A percentile compares a stretch with the other conserved stretches of the same genome.
Conservation (phyloP, 2,797 vertebrate species). For the Pithecia hirsuta region DNA sequence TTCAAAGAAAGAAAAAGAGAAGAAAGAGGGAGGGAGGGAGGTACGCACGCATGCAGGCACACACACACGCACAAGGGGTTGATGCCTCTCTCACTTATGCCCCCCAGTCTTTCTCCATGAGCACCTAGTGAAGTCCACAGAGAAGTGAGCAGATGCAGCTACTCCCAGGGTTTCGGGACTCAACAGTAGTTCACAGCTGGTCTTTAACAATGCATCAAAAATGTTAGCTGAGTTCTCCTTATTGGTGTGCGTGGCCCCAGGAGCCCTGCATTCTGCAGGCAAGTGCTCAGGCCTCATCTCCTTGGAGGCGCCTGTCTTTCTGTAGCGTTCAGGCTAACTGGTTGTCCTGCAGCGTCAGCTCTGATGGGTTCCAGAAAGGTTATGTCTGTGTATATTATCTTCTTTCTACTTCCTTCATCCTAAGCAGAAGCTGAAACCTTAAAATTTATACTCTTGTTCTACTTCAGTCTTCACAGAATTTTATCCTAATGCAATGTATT, state of each 20-base stretch:
- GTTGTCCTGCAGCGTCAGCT: background rate
- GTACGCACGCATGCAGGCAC: too few species aligned
- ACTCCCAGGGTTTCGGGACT: background rate
- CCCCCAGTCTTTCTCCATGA: background rate
- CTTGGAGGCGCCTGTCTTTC: background rate
- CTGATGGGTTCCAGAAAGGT: background rate
- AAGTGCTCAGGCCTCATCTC: background rate
- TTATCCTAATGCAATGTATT: background rate
- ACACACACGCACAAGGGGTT: too few species aligned
- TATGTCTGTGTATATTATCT: background rate
- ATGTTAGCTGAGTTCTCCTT: background rate
- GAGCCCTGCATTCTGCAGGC: background rate
- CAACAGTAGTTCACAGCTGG: background rate
- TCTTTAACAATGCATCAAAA: background rate
- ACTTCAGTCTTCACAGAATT: background rate
- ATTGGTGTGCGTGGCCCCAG: background rate
- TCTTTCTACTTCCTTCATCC: background rate
- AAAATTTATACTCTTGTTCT: background rate
- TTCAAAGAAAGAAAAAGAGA: too few species aligned
- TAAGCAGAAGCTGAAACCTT: background rate
- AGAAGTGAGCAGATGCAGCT: background rate
- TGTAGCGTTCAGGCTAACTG: background rate
- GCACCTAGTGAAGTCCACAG: background rate
- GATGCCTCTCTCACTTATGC: background rate
- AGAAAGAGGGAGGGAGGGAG: too few species aligned